These are phyloP conservation scores for Pyrochroa serraticornis DNA, from an alignment of 2,888 invertebrate genomes.

Conservation along the genomic window DNA sequence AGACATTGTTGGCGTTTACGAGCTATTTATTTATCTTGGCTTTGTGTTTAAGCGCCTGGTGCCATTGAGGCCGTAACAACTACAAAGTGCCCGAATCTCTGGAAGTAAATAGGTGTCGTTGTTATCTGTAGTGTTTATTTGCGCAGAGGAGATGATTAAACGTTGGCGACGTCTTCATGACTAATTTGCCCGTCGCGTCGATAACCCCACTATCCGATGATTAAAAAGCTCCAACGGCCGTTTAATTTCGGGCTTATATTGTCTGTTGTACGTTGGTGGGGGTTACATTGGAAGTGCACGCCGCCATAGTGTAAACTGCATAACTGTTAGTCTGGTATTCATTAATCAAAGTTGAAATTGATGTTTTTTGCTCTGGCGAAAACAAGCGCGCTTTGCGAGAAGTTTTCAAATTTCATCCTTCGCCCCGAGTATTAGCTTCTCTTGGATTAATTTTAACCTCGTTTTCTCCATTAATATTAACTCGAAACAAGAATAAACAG, in stretches of 20 bases:
- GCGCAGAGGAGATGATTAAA: background rate
- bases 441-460: constrained; percentile 31
- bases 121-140: background rate
- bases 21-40: constrained; percentile 9
- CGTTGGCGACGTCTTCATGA: constrained; percentile 2
- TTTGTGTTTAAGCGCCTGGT: constrained; percentile 3
- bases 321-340: constrained; percentile 47
- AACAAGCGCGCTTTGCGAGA: constrained; percentile 42
- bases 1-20: constrained; percentile 1
- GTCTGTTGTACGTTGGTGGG: constrained; percentile 23
- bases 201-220: background rate
- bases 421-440: constrained; percentile 28
- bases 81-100: constrained; percentile 4
- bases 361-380: constrained; percentile 43
- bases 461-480: constrained; percentile 39
- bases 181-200: background rate
- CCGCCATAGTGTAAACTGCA: constrained; percentile 42
- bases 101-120: constrained; percentile 7
- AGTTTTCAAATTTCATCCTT: constrained; percentile 46
- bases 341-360: constrained; percentile 51
- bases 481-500: constrained; percentile 24
- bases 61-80: background rate
- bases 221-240: constrained; percentile 5
- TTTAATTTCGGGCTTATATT: constrained; percentile 39
- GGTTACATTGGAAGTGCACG: constrained; percentile 24